phyloP scores from a whole-genome alignment of 2,888 invertebrate genomes.

The Zhuqinia jingwanae region DNA sequence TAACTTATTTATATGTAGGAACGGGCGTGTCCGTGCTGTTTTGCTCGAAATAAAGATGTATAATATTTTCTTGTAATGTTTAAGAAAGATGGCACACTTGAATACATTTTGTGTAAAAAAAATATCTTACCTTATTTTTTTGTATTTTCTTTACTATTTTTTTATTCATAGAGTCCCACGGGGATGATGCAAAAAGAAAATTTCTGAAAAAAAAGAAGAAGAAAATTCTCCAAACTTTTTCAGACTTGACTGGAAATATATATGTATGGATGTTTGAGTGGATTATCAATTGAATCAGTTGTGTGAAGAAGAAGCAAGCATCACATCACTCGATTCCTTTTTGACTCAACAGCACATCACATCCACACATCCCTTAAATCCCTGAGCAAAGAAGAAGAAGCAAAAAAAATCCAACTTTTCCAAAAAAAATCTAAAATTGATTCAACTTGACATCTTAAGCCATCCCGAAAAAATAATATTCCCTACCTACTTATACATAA shows the following conservation, averaged over 20 bases:
- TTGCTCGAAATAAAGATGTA: neutral
- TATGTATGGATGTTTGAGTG: neutral
- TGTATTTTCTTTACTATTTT: no score
- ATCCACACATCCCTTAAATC: neutral
- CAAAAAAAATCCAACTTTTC: slow-evolving; percentile 13
- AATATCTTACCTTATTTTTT: no score
- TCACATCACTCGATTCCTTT: neutral
- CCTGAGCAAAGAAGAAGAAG: neutral
- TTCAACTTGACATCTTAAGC: slow-evolving; percentile 48
- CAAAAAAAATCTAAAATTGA: slow-evolving; percentile 42
- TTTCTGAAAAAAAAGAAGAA: no score
- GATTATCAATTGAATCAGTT: slow-evolving; percentile 46
- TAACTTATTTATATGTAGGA: neutral
- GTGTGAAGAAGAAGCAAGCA: no score
- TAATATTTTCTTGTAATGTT: no score
- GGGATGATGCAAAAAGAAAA: slow-evolving; percentile 13
- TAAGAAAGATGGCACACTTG: no score
- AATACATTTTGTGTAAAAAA: slow-evolving; percentile 13
- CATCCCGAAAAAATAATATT: slow-evolving; percentile 8
- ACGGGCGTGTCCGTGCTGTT: neutral
- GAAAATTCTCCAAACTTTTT: slow-evolving; percentile 2
- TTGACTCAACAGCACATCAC: slow-evolving; percentile 1
- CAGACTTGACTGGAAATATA: no score
- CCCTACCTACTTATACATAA: neutral
- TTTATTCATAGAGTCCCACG: slow-evolving; percentile 27